Evolutionary conservation across 2,113 vertebrate genomes (phyloP), one percentile per base, ranked within the genome.

Genomic region (Macquaria ambigua): DNA sequence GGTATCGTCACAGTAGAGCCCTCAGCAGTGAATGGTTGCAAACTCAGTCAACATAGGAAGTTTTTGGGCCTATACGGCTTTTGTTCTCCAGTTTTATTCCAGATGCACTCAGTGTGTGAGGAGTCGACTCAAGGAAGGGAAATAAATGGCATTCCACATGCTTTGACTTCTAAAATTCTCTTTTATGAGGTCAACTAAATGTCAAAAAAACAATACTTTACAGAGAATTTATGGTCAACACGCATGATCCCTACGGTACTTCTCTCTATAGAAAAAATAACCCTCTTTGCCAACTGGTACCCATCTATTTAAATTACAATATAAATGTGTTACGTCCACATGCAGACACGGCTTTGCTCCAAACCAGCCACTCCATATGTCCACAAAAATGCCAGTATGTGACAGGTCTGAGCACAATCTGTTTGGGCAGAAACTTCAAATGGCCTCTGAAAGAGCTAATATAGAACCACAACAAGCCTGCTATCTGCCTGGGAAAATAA

Each of bases 1-100:
- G 41, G 48, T 59, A n/a, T 37, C 69, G 59, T 88, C 77, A 31
- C 62, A 79, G 58, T 1, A 18, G 28, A 70, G 76, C 53, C 69
- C 52, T 72, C 55, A 28, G 52, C 39, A 31, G 58, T 18, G n/a
- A 58, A 23, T 20, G 31, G 8, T 74, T 50, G 37, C 20, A 66
- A 55, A 64, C 39, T 62, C 25, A 14, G 41, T 41, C 5, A 71
- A 70, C 20, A n/a, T 0, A 37, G 15, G 8, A 53, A 46, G 11
- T 25, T 12, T 74, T 58, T 43, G 12, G 78, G 39, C 46, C 25
- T 25, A 6, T 55, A 3, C 0, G 43, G 15, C 64, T 41, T 71
- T 56, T 52, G 2, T 52, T 53, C 48, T 41, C 28, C 6, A 0
- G 2, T 52, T 78, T 74, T 52, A 23, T 46, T 37, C 6, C 41